Conservation (phyloP, 2,797 vertebrate genomes). For the Gorsachius magnificus region DNA sequence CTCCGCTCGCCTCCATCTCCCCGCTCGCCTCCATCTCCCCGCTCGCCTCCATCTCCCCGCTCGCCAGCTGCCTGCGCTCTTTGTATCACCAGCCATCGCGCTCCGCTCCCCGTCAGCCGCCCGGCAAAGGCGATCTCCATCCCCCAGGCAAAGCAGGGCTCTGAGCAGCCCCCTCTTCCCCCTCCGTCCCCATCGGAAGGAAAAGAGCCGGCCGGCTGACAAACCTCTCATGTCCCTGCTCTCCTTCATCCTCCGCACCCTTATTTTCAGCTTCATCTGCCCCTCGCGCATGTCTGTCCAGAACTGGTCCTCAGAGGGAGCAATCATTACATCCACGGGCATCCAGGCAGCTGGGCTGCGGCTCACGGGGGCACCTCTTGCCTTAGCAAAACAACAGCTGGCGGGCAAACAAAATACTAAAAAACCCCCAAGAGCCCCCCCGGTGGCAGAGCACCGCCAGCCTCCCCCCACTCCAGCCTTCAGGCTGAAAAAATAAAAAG, state of each 20-base stretch:
- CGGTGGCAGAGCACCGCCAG: neutral
- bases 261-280: conserved; percentile 92
- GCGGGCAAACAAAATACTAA: neutral
- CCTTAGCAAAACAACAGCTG: conserved; percentile 54
- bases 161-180: neutral
- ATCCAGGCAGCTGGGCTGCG: conserved; percentile 69
- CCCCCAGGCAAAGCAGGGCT: neutral
- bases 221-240: conserved; percentile 88
- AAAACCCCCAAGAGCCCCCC: neutral
- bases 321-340: conserved; percentile 87
- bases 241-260: conserved; percentile 89
- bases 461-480: conserved; percentile 22
- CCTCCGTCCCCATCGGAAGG: neutral
- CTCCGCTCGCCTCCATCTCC: neutral
- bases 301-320: conserved; percentile 84
- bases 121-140: neutral
- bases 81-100: neutral
- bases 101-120: neutral
- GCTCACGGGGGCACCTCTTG: conserved; percentile 27
- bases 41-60: neutral
- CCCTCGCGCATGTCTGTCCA: conserved; percentile 84
- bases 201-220: conserved; percentile 66
- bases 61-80: conserved; percentile 1
- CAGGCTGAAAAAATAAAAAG: neutral
- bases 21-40: neutral